These are phyloP conservation scores for Drosophila mimica DNA, from an alignment of 2,888 invertebrate species.

Conservation along the genomic window DNA sequence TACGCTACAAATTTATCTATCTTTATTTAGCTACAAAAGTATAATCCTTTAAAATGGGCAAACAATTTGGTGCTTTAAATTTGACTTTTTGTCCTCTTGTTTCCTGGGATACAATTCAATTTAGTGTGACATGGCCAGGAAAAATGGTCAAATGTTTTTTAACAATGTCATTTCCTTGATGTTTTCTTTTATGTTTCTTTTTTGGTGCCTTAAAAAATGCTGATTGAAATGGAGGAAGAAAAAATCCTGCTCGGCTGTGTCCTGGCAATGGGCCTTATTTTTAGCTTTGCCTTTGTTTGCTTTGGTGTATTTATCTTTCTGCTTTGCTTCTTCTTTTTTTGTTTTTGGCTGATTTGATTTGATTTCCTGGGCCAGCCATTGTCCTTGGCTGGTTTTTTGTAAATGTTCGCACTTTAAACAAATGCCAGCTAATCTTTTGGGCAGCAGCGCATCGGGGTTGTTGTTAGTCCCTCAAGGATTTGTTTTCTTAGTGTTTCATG, in stretches of 20 bases:
- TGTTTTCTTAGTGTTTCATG: slow-evolving; percentile 48
- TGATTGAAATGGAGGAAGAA: slow-evolving; percentile 69
- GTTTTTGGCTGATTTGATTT: slow-evolving; percentile 70
- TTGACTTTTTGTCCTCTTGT: slow-evolving; percentile 26
- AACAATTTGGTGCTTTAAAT: slow-evolving; percentile 20
- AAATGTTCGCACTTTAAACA: slow-evolving; percentile 79
- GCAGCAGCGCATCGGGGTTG: slow-evolving; percentile 34
- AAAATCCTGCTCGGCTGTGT: slow-evolving; percentile 16
- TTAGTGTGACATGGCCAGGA: slow-evolving; percentile 65
- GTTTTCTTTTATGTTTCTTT: slow-evolving; percentile 60
- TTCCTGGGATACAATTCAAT: slow-evolving; percentile 67
- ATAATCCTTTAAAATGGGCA: neutral
- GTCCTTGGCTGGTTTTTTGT: slow-evolving; percentile 40
- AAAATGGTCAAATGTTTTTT: slow-evolving; percentile 80
- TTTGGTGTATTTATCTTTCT: slow-evolving; percentile 54
- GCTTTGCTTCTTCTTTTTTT: slow-evolving; percentile 34
- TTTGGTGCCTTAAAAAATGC: slow-evolving; percentile 56
- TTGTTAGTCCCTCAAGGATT: slow-evolving; percentile 45
- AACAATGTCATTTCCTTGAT: slow-evolving; percentile 77
- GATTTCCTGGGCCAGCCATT: slow-evolving; percentile 48
- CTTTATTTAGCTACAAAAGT: neutral
- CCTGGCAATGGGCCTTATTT: slow-evolving; percentile 20
- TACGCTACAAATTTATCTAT: no score
- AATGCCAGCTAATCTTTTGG: slow-evolving; percentile 75
- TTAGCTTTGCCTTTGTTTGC: slow-evolving; percentile 56